A percentile compares a stretch with the other conserved stretches of the same genome.
Evolutionary conservation across 2,888 invertebrate genomes (phyloP).

Genomic region (Amorpha juglandis): DNA sequence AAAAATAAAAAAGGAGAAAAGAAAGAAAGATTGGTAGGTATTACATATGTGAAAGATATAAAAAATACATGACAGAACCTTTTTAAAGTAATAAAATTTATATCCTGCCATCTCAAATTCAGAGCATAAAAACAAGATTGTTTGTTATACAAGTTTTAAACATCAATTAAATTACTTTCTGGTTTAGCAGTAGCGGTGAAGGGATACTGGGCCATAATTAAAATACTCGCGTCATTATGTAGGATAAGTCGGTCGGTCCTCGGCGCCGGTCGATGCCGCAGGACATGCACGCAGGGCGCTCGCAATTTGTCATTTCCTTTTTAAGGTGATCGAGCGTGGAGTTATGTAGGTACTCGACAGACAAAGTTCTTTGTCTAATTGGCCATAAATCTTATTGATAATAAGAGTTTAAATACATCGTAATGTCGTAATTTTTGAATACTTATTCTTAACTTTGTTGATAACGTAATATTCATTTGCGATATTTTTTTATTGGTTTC

Average conservation of each 20-base stretch:
- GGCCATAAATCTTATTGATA: background rate
- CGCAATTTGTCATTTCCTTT: constrained; percentile 35
- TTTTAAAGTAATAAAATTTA: background rate
- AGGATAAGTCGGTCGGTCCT: constrained; percentile 20
- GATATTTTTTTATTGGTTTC: too few relatives aligned
- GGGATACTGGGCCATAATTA: constrained; percentile 27
- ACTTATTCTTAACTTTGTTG: too few relatives aligned
- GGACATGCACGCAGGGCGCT: constrained; percentile 29
- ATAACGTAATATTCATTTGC: too few relatives aligned
- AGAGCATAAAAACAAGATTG: background rate
- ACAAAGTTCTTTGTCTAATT: background rate
- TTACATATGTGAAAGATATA: too few relatives aligned
- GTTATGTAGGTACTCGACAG: background rate
- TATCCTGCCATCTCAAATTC: constrained; percentile 1
- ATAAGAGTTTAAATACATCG: background rate
- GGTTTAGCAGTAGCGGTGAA: background rate
- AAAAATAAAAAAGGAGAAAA: too few relatives aligned
- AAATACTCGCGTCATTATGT: constrained; percentile 28
- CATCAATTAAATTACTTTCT: background rate
- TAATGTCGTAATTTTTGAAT: too few relatives aligned
- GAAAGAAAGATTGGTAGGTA: too few relatives aligned
- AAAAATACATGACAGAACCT: too few relatives aligned
- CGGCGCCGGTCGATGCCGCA: constrained; percentile 30
- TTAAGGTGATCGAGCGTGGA: constrained; percentile 26
- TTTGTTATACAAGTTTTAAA: background rate